These are phyloP conservation scores for Nymphalis polychloros DNA, from an alignment of 2,888 invertebrate genomes.

Conservation along the genomic window DNA sequence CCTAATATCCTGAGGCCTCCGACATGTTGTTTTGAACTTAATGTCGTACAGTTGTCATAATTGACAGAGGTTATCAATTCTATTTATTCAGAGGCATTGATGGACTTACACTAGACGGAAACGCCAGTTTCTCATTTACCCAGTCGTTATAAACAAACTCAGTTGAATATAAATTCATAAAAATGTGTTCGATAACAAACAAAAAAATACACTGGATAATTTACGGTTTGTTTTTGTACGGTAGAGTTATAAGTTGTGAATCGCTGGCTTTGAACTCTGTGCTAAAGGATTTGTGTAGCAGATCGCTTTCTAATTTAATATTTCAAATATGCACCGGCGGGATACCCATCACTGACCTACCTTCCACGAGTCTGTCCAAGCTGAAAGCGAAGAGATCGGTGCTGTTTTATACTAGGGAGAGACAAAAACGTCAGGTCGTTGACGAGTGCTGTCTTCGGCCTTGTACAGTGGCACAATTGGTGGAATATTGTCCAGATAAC, in stretches of 20 bases:
- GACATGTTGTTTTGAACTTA: slow-evolving; percentile 77
- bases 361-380: slow-evolving; percentile 48
- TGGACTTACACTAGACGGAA: slow-evolving; percentile 66
- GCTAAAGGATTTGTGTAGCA: slow-evolving; percentile 57
- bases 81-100: slow-evolving; percentile 68
- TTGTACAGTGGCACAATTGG: slow-evolving; percentile 63
- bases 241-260: slow-evolving; percentile 50
- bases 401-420: slow-evolving; percentile 49
- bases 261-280: slow-evolving; percentile 53
- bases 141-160: slow-evolving; percentile 51
- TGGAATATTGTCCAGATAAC: slow-evolving; percentile 67
- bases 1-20: slow-evolving; percentile 45
- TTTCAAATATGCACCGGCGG: slow-evolving; percentile 59
- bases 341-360: slow-evolving; percentile 50
- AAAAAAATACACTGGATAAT: slow-evolving; percentile 51
- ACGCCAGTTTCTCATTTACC: slow-evolving; percentile 58
- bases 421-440: slow-evolving; percentile 57
- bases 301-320: slow-evolving; percentile 53
- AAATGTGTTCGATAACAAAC: slow-evolving; percentile 53
- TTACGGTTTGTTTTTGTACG: slow-evolving; percentile 51
- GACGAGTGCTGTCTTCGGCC: slow-evolving; percentile 64
- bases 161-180: slow-evolving; percentile 30
- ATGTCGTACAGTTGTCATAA: slow-evolving; percentile 65
- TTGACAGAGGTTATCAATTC: slow-evolving; percentile 76
- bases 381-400: slow-evolving; percentile 58